Evolutionary conservation across 2,888 invertebrate genomes (phyloP).

Genomic region (Apodemia hepburni): DNA sequence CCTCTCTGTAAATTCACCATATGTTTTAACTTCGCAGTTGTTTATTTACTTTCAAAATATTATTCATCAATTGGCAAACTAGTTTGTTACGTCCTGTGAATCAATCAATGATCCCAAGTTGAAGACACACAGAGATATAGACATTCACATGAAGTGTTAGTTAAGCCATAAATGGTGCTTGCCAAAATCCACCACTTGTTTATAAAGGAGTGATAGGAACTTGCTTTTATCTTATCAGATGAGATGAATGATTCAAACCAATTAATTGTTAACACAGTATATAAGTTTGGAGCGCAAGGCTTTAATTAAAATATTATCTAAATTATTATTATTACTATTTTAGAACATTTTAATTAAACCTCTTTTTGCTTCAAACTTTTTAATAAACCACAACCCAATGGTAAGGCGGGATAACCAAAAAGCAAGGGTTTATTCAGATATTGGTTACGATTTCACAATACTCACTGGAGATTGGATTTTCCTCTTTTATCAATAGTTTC

Average conservation of each 20-base stretch:
- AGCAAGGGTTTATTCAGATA: conserved; percentile 32
- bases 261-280: conserved; percentile 45
- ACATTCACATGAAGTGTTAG: conserved; percentile 56
- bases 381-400: conserved; percentile 34
- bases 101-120: conserved; percentile 75
- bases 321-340: conserved; percentile 17
- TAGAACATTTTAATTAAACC: conserved; percentile 14
- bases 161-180: conserved; percentile 49
- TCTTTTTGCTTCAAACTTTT: background rate
- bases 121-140: conserved; percentile 77
- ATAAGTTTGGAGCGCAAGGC: conserved; percentile 40
- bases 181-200: conserved; percentile 45
- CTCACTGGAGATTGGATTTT: conserved; percentile 71
- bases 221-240: conserved; percentile 55
- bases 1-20: conserved; percentile 70
- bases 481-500: conserved; percentile 61
- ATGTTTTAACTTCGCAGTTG: conserved; percentile 57
- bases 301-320: conserved; percentile 25
- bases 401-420: conserved; percentile 43
- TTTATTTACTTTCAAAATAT: conserved; percentile 60
- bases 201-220: conserved; percentile 40
- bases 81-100: conserved; percentile 76
- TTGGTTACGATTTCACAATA: conserved; percentile 51
- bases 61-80: conserved; percentile 61
- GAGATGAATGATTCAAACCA: conserved; percentile 53